Percentiles rank a stretch among this genome's conserved stretches.
These are phyloP conservation scores for Cephalopholis sonnerati DNA, from an alignment of 2,113 vertebrate genomes.

Conservation along the genomic window DNA sequence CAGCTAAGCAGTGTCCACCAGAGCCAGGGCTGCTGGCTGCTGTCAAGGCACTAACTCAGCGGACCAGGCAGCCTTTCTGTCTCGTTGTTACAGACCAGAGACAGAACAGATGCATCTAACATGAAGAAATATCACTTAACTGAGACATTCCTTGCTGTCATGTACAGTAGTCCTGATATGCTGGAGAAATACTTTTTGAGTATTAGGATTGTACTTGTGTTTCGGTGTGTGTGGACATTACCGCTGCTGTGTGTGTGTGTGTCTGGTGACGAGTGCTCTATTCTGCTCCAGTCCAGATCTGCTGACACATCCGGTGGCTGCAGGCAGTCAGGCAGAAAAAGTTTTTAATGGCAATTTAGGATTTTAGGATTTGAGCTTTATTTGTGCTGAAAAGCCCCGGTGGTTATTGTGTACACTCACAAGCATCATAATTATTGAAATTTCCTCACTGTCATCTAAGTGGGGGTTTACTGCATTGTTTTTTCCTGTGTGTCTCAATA, in stretches of 20 bases:
- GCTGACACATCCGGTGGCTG: constrained; percentile 57
- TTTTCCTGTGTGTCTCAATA: constrained; percentile 31
- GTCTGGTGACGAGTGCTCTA: constrained; percentile 6
- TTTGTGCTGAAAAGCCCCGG: constrained; percentile 32
- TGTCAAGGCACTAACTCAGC: constrained; percentile 20
- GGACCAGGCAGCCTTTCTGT: constrained; percentile 1
- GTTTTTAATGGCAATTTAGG: constrained; percentile 52
- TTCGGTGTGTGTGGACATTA: background rate
- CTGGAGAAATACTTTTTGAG: background rate
- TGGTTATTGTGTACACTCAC: background rate
- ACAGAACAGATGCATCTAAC: constrained; percentile 2
- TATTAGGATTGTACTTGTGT: background rate
- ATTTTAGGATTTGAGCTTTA: constrained; percentile 33
- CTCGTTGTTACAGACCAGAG: constrained; percentile 6
- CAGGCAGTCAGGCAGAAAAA: constrained; percentile 47
- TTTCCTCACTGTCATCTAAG: constrained; percentile 15
- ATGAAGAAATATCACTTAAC: background rate
- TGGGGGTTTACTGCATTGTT: constrained; percentile 10
- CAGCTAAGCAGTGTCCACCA: constrained; percentile 61
- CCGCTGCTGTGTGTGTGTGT: background rate
- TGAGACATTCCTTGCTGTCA: background rate
- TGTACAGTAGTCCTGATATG: background rate
- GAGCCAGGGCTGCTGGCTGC: constrained; percentile 54
- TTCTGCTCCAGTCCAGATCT: constrained; percentile 55
- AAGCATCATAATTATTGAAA: background rate